A percentile compares a stretch with the other conserved stretches of the same genome.
Conservation (phyloP, 2,113 vertebrate genomes). For the Struthidea cinerea region DNA sequence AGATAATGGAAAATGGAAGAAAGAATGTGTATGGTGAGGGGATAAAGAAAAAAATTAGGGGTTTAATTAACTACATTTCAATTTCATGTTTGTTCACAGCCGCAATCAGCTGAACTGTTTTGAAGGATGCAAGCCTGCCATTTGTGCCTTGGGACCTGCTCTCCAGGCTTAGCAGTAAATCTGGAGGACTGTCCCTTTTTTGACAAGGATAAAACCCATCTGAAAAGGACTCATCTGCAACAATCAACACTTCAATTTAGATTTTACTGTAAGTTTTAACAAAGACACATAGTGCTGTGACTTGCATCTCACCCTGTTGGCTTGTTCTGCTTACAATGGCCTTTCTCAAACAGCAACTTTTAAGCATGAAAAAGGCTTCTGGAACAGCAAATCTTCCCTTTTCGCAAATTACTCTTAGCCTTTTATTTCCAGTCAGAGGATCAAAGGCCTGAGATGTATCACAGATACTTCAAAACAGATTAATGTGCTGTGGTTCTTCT, state of each 20-base stretch:
- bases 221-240: neutral
- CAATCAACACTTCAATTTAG: neutral
- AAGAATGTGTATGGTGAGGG: neutral
- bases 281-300: neutral
- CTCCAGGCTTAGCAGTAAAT: neutral
- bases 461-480: neutral
- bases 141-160: neutral
- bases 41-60: neutral
- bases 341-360: neutral
- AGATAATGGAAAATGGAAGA: neutral
- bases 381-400: neutral
- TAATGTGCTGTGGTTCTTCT: neutral
- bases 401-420: neutral
- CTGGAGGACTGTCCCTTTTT: neutral
- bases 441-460: neutral
- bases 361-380: neutral
- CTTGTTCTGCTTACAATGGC: neutral
- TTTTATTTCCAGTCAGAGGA: neutral
- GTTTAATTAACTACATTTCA: neutral
- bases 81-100: neutral
- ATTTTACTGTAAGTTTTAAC: neutral
- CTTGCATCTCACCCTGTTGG: neutral
- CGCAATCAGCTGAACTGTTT: neutral
- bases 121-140: neutral
- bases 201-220: neutral